These are phyloP conservation scores for human DNA, from an alignment of 2,113 vertebrate genomes.

Conservation along the genomic window GRCh38 chr22:31845001-31845500, in stretches of 20 bases:
- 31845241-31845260: not conserved
- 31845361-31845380: not conserved
- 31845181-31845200: slow-evolving; percentile 98
- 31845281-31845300: not conserved
- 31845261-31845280: not conserved
- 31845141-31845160: slow-evolving; percentile 91
- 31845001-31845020: slow-evolving; percentile 82
- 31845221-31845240: slow-evolving; percentile 93
- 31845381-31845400: not conserved
- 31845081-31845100: slow-evolving; percentile 93
- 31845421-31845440: not conserved
- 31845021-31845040: slow-evolving; percentile 98
- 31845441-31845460: not conserved
- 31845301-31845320: not conserved
- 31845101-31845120: slow-evolving; percentile 94
- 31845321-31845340: not conserved
- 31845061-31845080: slow-evolving; percentile 93
- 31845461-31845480: not conserved
- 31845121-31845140: slow-evolving; percentile 91
- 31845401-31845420: not conserved
- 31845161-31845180: slow-evolving; percentile 95
- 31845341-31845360: not conserved
- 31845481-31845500: not conserved
- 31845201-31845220: slow-evolving; percentile 95
- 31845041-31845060: slow-evolving; percentile 96